These are phyloP conservation scores for Peromyscus polionotus DNA, from an alignment of 2,113 vertebrate species.

Conservation along the genomic window DNA sequence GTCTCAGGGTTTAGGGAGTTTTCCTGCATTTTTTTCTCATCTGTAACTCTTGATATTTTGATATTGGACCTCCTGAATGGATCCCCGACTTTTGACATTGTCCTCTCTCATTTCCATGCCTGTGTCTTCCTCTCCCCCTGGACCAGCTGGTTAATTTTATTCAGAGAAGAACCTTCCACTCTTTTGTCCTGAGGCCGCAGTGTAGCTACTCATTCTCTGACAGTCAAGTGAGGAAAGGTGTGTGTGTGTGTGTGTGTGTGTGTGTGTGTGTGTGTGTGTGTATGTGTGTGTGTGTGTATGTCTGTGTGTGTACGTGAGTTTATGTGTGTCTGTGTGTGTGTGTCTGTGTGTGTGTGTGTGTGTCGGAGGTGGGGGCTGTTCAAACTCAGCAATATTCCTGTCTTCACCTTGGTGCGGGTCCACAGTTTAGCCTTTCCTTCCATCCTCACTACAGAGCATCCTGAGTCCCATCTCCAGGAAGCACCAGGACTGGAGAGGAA, in stretches of 20 bases:
- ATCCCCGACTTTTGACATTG: neutral
- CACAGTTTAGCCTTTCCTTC: neutral
- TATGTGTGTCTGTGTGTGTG: too few species aligned
- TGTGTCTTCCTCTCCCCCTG: neutral
- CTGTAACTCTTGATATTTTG: slow-evolving; percentile 1
- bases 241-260: neutral
- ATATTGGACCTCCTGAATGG: neutral
- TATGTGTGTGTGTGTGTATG: too few species aligned
- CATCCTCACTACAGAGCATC: neutral
- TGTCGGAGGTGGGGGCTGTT: neutral
- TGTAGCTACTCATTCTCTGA: neutral
- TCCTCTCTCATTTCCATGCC: neutral
- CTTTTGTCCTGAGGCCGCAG: neutral
- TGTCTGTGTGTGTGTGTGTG: neutral
- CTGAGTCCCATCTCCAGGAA: neutral
- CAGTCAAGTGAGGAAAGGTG: neutral
- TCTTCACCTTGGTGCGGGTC: neutral
- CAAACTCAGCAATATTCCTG: neutral
- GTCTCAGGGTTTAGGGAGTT: neutral
- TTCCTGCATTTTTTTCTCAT: neutral
- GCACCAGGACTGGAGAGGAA: neutral
- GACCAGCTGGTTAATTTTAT: neutral
- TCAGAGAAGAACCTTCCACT: slow-evolving; percentile 24
- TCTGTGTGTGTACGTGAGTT: neutral
- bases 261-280: too few species aligned